Conservation (phyloP, 1,140 invertebrate genomes). For the Tribolium castaneum region DNA sequence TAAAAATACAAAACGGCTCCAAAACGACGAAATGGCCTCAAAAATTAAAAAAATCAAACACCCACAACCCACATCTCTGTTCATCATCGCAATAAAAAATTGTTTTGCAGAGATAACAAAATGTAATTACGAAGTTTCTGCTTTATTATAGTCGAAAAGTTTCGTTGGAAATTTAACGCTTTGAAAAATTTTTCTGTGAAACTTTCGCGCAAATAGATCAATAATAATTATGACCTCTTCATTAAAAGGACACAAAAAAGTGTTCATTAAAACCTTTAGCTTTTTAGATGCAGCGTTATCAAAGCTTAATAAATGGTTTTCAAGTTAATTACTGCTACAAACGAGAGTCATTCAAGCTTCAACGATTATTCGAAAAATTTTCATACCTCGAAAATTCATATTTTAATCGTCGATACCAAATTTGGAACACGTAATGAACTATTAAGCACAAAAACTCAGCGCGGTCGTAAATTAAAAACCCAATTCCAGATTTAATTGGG, state of each 20-base stretch:
- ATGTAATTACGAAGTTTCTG: not conserved
- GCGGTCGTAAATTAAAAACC: not conserved
- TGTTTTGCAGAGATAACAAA: not conserved
- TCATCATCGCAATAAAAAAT: not conserved
- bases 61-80: not conserved
- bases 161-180: not conserved
- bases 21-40: not conserved
- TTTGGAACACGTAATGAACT: not conserved
- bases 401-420: not conserved
- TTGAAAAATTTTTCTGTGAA: not conserved
- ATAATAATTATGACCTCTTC: constrained; percentile 23
- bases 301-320: constrained; percentile 24
- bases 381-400: not conserved
- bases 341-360: not conserved
- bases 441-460: not conserved
- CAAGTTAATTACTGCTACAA: not conserved
- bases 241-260: constrained; percentile 12
- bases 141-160: constrained; percentile 1
- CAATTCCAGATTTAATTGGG: not conserved
- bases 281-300: constrained; percentile 7
- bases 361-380: not conserved
- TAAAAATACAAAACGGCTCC: not conserved
- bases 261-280: constrained; percentile 14
- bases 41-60: not conserved
- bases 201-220: not conserved